These are phyloP conservation scores for Prinia subflava DNA, from an alignment of 2,113 vertebrate species.

Conservation along the genomic window DNA sequence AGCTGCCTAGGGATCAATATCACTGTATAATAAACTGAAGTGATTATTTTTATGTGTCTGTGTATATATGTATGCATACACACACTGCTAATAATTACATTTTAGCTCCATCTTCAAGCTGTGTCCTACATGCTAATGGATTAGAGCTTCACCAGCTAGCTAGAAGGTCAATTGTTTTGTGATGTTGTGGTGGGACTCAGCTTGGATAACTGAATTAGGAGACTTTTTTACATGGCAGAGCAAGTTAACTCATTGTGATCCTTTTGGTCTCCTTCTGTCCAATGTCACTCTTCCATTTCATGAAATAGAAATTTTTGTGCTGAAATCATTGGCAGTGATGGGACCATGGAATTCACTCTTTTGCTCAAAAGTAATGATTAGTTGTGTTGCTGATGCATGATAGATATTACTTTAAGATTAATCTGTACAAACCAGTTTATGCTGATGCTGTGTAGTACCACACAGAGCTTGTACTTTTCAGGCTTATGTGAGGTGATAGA, in stretches of 20 bases:
- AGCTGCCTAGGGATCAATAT: not conserved
- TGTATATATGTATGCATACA: not conserved
- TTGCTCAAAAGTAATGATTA: not conserved
- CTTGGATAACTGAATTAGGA: not conserved
- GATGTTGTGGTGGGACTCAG: not conserved
- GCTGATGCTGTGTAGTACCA: not conserved
- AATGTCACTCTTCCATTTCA: not conserved
- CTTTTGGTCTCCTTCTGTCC: not conserved
- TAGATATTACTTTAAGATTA: not conserved
- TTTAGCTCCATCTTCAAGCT: not conserved
- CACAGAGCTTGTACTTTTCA: not conserved
- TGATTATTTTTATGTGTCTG: not conserved
- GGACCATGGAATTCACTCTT: not conserved
- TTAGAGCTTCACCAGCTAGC: not conserved
- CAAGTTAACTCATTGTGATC: not conserved
- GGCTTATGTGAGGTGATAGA: not conserved
- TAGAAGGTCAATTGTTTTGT: not conserved
- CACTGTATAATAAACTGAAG: not conserved
- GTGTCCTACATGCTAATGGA: not conserved
- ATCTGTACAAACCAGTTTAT: not conserved
- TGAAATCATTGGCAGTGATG: not conserved
- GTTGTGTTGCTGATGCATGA: not conserved
- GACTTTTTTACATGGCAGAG: not conserved
- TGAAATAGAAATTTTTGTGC: not conserved
- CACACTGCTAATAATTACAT: not conserved